These are phyloP conservation scores for Craniophora ligustri DNA, from an alignment of 2,888 invertebrate genomes.

Conservation along the genomic window DNA sequence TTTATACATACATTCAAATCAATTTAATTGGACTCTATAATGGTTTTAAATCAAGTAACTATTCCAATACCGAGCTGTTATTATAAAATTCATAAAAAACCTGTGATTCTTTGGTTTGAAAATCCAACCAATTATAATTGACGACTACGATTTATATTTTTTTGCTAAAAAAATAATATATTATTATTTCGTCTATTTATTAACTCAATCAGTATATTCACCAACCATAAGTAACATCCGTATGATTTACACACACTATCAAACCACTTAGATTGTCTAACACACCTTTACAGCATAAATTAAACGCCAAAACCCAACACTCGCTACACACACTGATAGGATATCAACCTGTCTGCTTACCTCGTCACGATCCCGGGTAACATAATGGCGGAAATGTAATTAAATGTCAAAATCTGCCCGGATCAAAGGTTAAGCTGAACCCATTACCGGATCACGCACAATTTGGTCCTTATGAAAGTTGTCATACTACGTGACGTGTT, in stretches of 20 bases:
- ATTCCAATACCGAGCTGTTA: too few relatives aligned
- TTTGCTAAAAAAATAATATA: too few relatives aligned
- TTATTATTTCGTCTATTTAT: too few relatives aligned
- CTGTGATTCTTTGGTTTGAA: too few relatives aligned
- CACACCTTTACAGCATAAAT: conserved; percentile 13
- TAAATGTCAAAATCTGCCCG: conserved; percentile 56
- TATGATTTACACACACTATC: conserved; percentile 4
- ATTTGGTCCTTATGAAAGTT: conserved; percentile 28
- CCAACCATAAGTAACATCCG: neutral
- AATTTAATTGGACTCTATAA: too few relatives aligned
- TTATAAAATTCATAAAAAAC: too few relatives aligned
- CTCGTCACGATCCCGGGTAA: conserved; percentile 47
- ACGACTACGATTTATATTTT: too few relatives aligned
- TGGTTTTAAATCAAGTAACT: too few relatives aligned
- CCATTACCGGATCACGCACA: conserved; percentile 47
- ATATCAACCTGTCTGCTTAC: conserved; percentile 8
- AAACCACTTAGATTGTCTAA: neutral
- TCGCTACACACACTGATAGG: conserved; percentile 19
- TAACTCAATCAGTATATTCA: too few relatives aligned
- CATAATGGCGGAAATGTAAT: conserved; percentile 58
- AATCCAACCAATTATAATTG: too few relatives aligned
- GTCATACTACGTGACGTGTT: conserved; percentile 4
- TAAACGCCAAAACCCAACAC: conserved; percentile 35
- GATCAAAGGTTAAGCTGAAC: conserved; percentile 60
- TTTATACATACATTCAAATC: too few relatives aligned